Conservation (phyloP, 2,888 invertebrate species). For the Drosophila bunnanda region DNA sequence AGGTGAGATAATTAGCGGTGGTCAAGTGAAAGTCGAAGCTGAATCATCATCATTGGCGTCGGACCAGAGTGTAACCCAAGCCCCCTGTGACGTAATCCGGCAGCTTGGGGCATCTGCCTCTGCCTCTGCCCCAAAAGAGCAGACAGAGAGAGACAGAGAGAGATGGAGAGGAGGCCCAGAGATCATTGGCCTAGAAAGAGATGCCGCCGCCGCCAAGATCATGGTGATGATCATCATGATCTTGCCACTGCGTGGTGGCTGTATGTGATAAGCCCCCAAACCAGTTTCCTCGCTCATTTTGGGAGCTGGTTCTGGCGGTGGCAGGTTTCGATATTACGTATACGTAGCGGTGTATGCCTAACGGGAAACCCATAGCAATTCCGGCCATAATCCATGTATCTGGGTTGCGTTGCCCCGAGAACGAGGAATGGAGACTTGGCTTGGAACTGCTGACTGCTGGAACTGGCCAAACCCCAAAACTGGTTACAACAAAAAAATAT, state of each 20-base stretch:
- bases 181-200: constrained; percentile 75
- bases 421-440: constrained; percentile 32
- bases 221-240: constrained; percentile 28
- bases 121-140: constrained; percentile 4
- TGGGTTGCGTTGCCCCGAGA: constrained; percentile 60
- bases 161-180: constrained; percentile 31
- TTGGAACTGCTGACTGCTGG: neutral
- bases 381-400: constrained; percentile 65
- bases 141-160: neutral
- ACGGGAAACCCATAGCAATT: constrained; percentile 27
- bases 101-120: constrained; percentile 26
- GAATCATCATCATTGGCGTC: constrained; percentile 44
- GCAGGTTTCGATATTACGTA: constrained; percentile 69
- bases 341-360: constrained; percentile 52
- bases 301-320: constrained; percentile 15
- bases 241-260: constrained; percentile 34
- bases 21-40: constrained; percentile 59
- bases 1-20: constrained; percentile 52
- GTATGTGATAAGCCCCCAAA: constrained; percentile 55
- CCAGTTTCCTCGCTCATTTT: constrained; percentile 49
- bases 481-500: constrained; percentile 33
- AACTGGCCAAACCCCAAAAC: constrained; percentile 29
- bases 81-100: constrained; percentile 62
- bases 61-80: constrained; percentile 50
- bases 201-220: constrained; percentile 23